These are phyloP conservation scores for Gymnoscopelus braueri DNA, from an alignment of 2,797 vertebrate species.

Conservation along the genomic window DNA sequence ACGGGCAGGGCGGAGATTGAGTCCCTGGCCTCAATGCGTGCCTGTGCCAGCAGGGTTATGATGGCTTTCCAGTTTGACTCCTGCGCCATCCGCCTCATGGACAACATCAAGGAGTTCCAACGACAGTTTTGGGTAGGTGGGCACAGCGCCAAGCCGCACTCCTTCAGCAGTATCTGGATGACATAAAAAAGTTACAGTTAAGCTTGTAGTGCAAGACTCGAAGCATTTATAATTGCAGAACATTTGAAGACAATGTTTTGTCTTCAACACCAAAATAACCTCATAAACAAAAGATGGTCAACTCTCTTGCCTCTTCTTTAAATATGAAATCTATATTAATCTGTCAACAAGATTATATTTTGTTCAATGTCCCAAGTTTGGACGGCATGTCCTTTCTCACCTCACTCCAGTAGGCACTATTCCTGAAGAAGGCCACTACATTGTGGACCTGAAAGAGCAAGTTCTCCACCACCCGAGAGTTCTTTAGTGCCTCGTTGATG, in stretches of 20 bases:
- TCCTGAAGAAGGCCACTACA: conserved; percentile 80
- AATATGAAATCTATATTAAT: no score
- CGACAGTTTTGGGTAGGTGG: conserved; percentile 64
- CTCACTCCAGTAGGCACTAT: conserved; percentile 79
- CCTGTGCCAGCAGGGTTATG: conserved; percentile 76
- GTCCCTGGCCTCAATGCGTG: conserved; percentile 73
- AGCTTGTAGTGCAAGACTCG: no score
- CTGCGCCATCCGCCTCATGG: conserved; percentile 72
- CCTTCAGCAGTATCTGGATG: conserved; percentile 71
- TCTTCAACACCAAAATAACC: no score
- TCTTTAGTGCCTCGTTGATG: conserved; percentile 80
- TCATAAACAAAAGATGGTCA: no score
- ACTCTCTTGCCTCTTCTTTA: no score
- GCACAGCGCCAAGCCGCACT: conserved; percentile 71
- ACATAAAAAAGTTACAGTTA: no score
- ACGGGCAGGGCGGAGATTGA: conserved; percentile 67
- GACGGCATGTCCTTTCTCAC: conserved; percentile 41
- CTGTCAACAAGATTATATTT: no score
- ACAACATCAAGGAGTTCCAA: conserved; percentile 80
- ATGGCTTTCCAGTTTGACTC: conserved; percentile 70
- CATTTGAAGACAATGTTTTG: no score
- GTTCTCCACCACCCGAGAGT: conserved; percentile 79
- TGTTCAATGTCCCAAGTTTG: neutral
- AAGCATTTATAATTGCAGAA: no score
- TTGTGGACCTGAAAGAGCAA: conserved; percentile 78